phyloP scores from a whole-genome alignment of 1,140 invertebrate species.

The Ips nitidus region DNA sequence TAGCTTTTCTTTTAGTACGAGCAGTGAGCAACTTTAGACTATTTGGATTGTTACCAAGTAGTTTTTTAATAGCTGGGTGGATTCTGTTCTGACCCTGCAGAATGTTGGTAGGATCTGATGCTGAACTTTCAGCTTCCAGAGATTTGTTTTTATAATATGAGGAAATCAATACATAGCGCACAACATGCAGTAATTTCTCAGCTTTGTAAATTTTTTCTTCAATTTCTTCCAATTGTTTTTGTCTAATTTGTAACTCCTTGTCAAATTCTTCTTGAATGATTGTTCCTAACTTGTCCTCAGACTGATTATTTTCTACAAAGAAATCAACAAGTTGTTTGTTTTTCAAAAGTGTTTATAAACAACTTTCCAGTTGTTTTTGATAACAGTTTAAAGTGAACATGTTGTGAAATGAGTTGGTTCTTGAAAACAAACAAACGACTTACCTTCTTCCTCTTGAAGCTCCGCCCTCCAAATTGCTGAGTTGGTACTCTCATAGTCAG shows the following conservation, averaged over 20 bases:
- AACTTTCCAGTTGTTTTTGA: neutral
- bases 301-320: slow-evolving; percentile 43
- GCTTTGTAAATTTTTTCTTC: slow-evolving; percentile 63
- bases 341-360: neutral
- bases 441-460: slow-evolving; percentile 46
- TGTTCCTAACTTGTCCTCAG: slow-evolving; percentile 40
- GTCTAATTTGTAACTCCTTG: slow-evolving; percentile 43
- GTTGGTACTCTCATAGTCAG: slow-evolving; percentile 46
- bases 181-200: slow-evolving; percentile 66
- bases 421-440: neutral
- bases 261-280: slow-evolving; percentile 48
- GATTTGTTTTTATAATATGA: slow-evolving; percentile 70
- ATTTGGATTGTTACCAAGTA: slow-evolving; percentile 61
- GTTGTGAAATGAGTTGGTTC: neutral
- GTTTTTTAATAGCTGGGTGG: slow-evolving; percentile 71
- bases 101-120: slow-evolving; percentile 18
- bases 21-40: slow-evolving; percentile 51
- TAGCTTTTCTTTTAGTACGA: slow-evolving; percentile 35
- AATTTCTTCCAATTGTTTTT: slow-evolving; percentile 54
- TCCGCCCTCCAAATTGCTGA: slow-evolving; percentile 38
- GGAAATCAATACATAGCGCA: slow-evolving; percentile 68
- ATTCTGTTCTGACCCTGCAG: slow-evolving; percentile 60
- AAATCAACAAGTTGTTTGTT: slow-evolving; percentile 4
- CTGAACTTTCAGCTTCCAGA: slow-evolving; percentile 50
- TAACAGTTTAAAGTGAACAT: neutral